phyloP scores from a whole-genome alignment of 2,797 vertebrate species.

The Acropternis orthonyx region DNA sequence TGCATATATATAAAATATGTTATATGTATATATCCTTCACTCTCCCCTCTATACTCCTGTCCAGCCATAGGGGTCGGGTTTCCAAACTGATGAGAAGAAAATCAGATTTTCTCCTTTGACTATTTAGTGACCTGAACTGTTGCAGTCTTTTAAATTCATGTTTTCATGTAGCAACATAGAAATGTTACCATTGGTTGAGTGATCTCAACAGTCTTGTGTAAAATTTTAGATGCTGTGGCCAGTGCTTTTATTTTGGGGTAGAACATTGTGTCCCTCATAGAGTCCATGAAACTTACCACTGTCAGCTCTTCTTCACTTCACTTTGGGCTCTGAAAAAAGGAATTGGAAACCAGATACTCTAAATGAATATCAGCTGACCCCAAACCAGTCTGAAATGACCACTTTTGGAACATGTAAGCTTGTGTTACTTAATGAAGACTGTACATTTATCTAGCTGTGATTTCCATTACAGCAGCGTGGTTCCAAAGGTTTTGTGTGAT shows the following conservation, averaged over 20 bases:
- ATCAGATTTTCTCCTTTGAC: neutral
- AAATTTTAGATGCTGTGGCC: constrained; percentile 26
- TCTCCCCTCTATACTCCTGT: neutral
- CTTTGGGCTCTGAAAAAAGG: neutral
- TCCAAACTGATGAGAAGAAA: neutral
- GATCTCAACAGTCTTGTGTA: neutral
- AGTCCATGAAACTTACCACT: neutral
- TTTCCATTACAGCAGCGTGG: neutral
- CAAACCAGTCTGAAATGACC: constrained; percentile 23
- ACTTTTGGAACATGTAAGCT: neutral
- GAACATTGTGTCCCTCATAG: neutral
- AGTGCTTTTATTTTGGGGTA: constrained; percentile 48
- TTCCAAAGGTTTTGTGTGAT: neutral
- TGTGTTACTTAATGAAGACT: neutral
- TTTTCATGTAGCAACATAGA: neutral
- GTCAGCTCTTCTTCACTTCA: neutral
- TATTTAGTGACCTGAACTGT: neutral
- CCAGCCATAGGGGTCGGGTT: neutral
- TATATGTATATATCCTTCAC: neutral
- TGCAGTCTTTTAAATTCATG: neutral
- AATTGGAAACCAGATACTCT: neutral
- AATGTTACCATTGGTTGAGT: neutral
- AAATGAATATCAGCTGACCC: constrained; percentile 1
- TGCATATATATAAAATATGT: neutral
- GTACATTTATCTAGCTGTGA: neutral